Percentiles rank a stretch among this genome's conserved stretches.
Evolutionary conservation across 2,113 vertebrate genomes (phyloP).

Genomic region (Notarius lentiginosus): DNA sequence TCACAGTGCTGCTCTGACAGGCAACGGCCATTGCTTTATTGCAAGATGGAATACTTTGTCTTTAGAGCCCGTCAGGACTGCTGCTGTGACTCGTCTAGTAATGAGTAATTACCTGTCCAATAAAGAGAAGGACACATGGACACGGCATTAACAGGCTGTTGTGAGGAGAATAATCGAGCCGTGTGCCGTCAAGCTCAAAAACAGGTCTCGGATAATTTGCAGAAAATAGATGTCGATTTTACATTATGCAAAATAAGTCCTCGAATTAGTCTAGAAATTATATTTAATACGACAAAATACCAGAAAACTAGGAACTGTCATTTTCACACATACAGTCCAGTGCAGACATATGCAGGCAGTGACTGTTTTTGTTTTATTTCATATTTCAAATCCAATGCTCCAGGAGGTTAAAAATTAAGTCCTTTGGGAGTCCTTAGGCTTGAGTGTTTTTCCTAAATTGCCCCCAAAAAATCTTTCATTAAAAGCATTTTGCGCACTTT

Average conservation of each 20-base stretch:
- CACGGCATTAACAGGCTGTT: constrained; percentile 36
- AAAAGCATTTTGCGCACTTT: neutral
- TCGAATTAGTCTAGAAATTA: neutral
- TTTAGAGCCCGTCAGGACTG: constrained; percentile 25
- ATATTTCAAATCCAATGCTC: neutral
- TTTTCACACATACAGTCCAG: neutral
- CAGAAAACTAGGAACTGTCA: neutral
- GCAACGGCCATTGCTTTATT: neutral
- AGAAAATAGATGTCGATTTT: constrained; percentile 14
- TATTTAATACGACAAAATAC: neutral
- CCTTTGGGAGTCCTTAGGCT: too few relatives aligned
- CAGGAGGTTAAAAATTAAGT: neutral
- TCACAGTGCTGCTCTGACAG: neutral
- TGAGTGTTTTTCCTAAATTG: neutral
- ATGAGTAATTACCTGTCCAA: constrained; percentile 44
- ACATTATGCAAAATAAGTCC: neutral
- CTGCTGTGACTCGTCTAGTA: constrained; percentile 34
- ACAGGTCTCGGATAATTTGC: neutral
- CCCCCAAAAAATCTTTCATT: neutral
- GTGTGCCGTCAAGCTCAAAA: constrained; percentile 6
- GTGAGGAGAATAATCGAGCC: constrained; percentile 28
- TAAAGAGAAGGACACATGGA: constrained; percentile 42
- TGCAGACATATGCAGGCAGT: neutral
- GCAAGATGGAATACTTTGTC: neutral
- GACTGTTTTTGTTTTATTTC: neutral